phyloP scores from a whole-genome alignment of 2,888 invertebrate species.

The Chirona hameri region DNA sequence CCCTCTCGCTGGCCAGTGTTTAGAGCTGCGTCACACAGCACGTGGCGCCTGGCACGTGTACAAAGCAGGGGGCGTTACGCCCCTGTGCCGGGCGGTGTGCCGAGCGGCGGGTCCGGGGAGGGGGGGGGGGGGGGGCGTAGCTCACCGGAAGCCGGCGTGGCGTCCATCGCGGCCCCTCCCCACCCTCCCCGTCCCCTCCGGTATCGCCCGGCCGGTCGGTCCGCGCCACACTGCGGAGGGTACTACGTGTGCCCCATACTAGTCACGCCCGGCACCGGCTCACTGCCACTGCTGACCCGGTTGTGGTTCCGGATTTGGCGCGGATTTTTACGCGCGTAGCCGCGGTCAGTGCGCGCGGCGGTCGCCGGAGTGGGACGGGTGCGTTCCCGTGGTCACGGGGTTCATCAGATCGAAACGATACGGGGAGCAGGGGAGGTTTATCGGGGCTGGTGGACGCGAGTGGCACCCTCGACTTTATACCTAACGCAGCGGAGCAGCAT shows the following conservation, averaged over 20 bases:
- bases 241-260: not conserved
- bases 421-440: too few relatives aligned
- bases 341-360: not conserved
- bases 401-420: too few relatives aligned
- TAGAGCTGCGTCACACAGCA: too few relatives aligned
- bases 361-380: not conserved
- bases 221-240: not conserved
- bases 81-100: too few relatives aligned
- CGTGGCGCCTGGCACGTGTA: too few relatives aligned
- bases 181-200: not conserved
- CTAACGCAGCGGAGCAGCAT: too few relatives aligned
- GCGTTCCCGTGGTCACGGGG: not conserved
- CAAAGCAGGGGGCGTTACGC: too few relatives aligned
- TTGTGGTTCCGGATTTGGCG: not conserved
- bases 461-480: too few relatives aligned
- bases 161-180: not conserved
- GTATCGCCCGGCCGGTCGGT: too few relatives aligned
- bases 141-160: not conserved
- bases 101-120: too few relatives aligned
- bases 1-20: too few relatives aligned
- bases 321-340: not conserved
- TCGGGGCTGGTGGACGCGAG: too few relatives aligned
- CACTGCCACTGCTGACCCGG: not conserved
- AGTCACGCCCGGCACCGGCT: not conserved
- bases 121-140: not conserved